Evolutionary conservation across 2,113 vertebrate species (phyloP), one percentile per base, ranked within the genome.

Genomic region (Phycodurus eques): DNA sequence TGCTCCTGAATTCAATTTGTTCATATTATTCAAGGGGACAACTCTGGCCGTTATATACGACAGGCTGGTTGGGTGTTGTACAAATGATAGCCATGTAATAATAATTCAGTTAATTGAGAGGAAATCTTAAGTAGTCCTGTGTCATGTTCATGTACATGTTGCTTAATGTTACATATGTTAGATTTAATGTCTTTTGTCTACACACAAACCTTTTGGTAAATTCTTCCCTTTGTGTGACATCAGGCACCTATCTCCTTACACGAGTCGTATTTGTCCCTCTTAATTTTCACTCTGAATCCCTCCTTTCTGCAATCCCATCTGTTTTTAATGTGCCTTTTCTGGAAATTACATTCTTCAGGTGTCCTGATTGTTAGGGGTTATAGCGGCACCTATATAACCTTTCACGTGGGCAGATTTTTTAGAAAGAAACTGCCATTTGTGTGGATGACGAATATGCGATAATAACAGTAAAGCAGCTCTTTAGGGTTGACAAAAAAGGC

Each of bases 21-120:
- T 75, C 65, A 73, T 81, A 79, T 85, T 75, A 78, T 75, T 60
- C 60, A 69, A 60, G 51, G 68, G 72, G 51, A 65, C 62, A 70
- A 75, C 74, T 72, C 62, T 27, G 49, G 68, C 19, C 57, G 77
- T 75, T 69, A 71, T 9, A 68, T 44, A 72, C 72, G 61, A 43
- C 19, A 49, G 44, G 8, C 5, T 65, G 63, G 11, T 7, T 13
- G n/a, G 56, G 3, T 57, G 56, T 43, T 39, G 3, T 9, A n/a
- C 8, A 56, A 15, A 64, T 44, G 35, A 14, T 44, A 22, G 19
- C 19, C 5, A 13, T 12, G 17, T 17, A 39, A 62, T 62, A 35
- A 15, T 39, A 4, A 62, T 59, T 27, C 5, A 5, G 13, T 13
- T 31, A 19, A 62, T 10, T 39, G 3, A 62, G 35, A 62, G 6